These are phyloP conservation scores for Zygaena filipendulae DNA, from an alignment of 2,888 invertebrate genomes.

Conservation along the genomic window DNA sequence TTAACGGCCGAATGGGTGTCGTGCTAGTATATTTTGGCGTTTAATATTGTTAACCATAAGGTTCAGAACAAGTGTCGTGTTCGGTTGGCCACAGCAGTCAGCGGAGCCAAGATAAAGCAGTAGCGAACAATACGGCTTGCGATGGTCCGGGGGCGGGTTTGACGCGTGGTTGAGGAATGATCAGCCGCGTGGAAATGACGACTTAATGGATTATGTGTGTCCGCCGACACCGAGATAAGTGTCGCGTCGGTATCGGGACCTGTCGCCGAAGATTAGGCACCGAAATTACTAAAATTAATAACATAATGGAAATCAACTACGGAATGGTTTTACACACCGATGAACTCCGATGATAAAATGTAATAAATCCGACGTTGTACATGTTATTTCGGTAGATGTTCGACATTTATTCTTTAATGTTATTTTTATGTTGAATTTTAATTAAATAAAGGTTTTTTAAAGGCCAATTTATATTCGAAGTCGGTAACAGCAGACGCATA, in stretches of 20 bases:
- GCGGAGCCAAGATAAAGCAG: slow-evolving; percentile 47
- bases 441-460: slow-evolving; percentile 11
- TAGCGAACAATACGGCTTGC: slow-evolving; percentile 57
- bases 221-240: slow-evolving; percentile 64
- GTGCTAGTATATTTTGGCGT: too few relatives aligned
- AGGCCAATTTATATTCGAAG: too few relatives aligned
- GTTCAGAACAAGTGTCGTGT: neutral
- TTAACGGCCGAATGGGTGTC: too few relatives aligned
- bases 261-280: slow-evolving; percentile 58
- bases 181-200: slow-evolving; percentile 65
- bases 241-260: slow-evolving; percentile 48
- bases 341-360: slow-evolving; percentile 35
- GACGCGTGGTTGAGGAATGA: slow-evolving; percentile 66
- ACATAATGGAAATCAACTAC: slow-evolving; percentile 53
- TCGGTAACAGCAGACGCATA: too few relatives aligned
- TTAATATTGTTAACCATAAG: too few relatives aligned
- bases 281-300: slow-evolving; percentile 62
- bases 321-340: slow-evolving; percentile 45
- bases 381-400: slow-evolving; percentile 24
- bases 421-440: slow-evolving; percentile 3
- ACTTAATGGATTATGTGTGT: slow-evolving; percentile 69
- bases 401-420: slow-evolving; percentile 20
- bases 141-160: slow-evolving; percentile 51
- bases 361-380: slow-evolving; percentile 27
- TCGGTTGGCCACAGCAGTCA: too few relatives aligned